These are phyloP conservation scores for Cichladusa arquata DNA, from an alignment of 2,113 vertebrate species.

Conservation along the genomic window DNA sequence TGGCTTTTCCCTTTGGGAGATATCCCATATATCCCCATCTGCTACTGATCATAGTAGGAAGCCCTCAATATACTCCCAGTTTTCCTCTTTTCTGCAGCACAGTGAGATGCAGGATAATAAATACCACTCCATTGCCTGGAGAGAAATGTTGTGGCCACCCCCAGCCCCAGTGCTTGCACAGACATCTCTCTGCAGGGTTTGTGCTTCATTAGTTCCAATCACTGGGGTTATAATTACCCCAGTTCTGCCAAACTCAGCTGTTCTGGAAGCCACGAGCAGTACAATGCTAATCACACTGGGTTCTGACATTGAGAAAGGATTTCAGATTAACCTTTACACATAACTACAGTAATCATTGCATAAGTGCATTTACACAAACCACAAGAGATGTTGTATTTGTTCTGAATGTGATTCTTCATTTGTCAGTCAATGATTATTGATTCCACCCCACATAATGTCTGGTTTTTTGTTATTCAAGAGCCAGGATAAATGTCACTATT, in stretches of 20 bases:
- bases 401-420: neutral
- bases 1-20: neutral
- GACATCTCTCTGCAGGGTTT: neutral
- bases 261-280: neutral
- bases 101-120: neutral
- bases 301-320: neutral
- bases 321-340: neutral
- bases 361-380: neutral
- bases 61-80: neutral
- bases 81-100: neutral
- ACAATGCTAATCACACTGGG: neutral
- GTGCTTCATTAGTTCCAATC: neutral
- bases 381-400: neutral
- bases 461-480: neutral
- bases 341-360: neutral
- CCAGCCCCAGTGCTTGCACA: neutral
- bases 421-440: neutral
- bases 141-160: neutral
- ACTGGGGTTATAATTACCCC: neutral
- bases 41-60: neutral
- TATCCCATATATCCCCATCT: neutral
- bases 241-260: neutral
- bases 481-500: neutral
- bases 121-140: neutral
- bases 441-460: accelerated